Percentiles rank a stretch among this genome's conserved stretches.
These are phyloP conservation scores for Glomeris maerens DNA, from an alignment of 1,140 invertebrate genomes.

Conservation along the genomic window DNA sequence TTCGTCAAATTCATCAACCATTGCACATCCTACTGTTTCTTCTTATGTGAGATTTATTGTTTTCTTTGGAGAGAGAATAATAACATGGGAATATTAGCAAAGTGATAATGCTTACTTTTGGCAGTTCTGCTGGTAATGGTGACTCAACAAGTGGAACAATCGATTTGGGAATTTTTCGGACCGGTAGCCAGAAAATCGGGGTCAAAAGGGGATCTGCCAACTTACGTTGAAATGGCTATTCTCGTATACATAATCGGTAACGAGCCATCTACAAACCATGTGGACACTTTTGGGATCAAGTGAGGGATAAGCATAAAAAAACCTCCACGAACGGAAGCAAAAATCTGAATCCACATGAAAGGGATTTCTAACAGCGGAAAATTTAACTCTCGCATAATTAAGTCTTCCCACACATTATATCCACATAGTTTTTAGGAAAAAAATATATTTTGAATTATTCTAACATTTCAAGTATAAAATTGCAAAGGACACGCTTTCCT, in stretches of 20 bases:
- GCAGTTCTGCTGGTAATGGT: slow-evolving; percentile 63
- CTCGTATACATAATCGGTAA: slow-evolving; percentile 65
- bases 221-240: slow-evolving; percentile 64
- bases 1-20: slow-evolving; percentile 91
- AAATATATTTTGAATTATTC: too few relatives aligned
- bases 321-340: too few relatives aligned
- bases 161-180: slow-evolving; percentile 59
- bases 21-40: slow-evolving; percentile 74
- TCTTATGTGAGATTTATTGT: slow-evolving; percentile 50
- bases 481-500: too few relatives aligned
- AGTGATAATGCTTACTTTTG: slow-evolving; percentile 11
- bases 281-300: neutral
- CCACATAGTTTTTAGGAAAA: too few relatives aligned
- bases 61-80: neutral
- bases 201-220: slow-evolving; percentile 65
- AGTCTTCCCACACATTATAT: too few relatives aligned
- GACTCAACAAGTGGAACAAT: slow-evolving; percentile 62
- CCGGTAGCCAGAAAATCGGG: slow-evolving; percentile 49
- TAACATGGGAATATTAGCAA: neutral
- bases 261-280: too few relatives aligned
- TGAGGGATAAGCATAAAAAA: too few relatives aligned
- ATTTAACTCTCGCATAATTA: too few relatives aligned
- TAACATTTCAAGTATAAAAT: too few relatives aligned
- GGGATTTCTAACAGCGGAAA: too few relatives aligned
- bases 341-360: too few relatives aligned